Base-by-base conservation (phyloP, 2,888 invertebrate species). In the Drosophila paranaensis region DNA sequence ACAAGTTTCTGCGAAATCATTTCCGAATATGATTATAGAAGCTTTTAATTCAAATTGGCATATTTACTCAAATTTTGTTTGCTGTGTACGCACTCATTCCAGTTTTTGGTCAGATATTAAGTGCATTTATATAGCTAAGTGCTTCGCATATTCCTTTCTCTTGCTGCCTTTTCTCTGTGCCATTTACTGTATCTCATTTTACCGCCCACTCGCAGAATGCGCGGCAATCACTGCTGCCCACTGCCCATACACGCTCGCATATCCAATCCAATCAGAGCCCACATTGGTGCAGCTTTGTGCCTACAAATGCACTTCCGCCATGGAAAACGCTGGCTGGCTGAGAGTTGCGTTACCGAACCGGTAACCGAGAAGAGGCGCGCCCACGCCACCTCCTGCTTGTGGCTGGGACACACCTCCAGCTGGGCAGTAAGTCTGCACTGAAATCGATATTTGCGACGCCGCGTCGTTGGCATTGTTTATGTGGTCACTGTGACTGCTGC, bases 391-490 rank as follows among this genome's bases (percentile, higher is more conserved):
- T 39, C 30, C 16, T 53, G 67, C 71, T 79, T 84, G 74, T 61
- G 74, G 72, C 63, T 39, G 74, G 60, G 51, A 74, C 75, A 74
- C 77, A 70, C 77, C 76, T 79, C 58, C 70, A 48, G 53, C 45
- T 20, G 46, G 65, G 65, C 60, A 57, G 60, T 55, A 74, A 85
- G 74, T 71, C 77, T 68, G 63, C 71, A 63, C 57, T 70, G 84
- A 83, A 84, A 84, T 84, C 89, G 84, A 84, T 84, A 84, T 82
- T 73, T 43, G 64, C 77, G 60, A 50, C 42, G 63, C 68, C 54
- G 46, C 42, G 63, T 67, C 54, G 46, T 51, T 53, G 55, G 55
- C 40, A 62, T 33, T 54, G 39, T 55, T 60, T 63, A 67, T 88
- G 84, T 73, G 89, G 87, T 86, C 81, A 83, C 53, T 53, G 60